Base-by-base conservation (phyloP, 2,113 vertebrate species). In the Alexandromys fortis region DNA sequence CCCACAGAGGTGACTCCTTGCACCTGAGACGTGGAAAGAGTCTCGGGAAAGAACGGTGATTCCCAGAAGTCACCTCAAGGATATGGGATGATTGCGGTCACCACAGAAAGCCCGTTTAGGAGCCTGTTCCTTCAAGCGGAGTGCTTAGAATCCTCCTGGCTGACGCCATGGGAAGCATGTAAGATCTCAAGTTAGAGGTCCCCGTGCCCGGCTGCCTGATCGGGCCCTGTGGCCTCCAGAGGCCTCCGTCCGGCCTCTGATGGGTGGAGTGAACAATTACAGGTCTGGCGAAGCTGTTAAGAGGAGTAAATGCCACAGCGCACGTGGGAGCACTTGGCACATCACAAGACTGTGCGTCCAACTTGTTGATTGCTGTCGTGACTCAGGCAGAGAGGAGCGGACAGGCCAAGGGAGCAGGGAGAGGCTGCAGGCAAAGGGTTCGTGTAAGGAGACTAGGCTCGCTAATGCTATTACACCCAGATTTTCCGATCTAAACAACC, bases 401-500 rank as follows among this genome's bases (percentile, higher is more conserved):
- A 87, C 0, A 47, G 90, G 58, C 87, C n/a, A 1, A 35, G 78
- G 91, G 14, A 49, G 28, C 81, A n/a, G 90, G 94, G 94, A 94
- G 93, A 93, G 65, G 73, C 45, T 87, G 76, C 38, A 65, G 78
- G 82, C 89, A 21, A 82, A 90, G 61, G 88, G 90, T 93, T 97
- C 92, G 86, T 24, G 1, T 22, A 65, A 96, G 97, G 94, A 96
- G 61, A 97, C 78, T 65, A 58, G 47, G 83, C 92, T 91, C 79
- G 61, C 86, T 81, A 76, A 96, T 63, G 78, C 91, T 90, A 89
- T 75, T 88, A 72, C 52, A 83, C 68, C 88, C 92, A 90, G 92
- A 95, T 93, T 97, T 93, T 96, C 97, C 21, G 0, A 86, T 82
- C 76, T 61, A 58, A 96, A 96, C 89, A 95, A 75, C 26, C 75